phyloP scores from a whole-genome alignment of 2,888 invertebrate genomes.

The Harpagoxenus sublaevis region DNA sequence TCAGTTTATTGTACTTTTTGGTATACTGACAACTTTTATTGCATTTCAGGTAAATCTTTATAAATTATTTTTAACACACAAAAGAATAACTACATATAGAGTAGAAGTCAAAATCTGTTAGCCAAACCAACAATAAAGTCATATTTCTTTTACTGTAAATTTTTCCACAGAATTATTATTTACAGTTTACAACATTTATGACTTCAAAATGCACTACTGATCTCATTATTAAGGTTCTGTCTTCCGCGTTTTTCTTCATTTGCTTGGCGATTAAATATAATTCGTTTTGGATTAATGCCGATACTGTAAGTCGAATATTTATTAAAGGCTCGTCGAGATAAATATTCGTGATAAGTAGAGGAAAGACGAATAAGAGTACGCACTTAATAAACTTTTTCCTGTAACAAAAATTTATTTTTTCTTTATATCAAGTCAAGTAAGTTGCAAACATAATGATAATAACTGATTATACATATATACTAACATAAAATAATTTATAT shows the following conservation, averaged over 20 bases:
- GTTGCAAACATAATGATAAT: no score
- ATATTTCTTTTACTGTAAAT: background rate
- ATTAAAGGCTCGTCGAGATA: background rate
- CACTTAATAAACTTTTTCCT: no score
- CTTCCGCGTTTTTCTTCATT: background rate
- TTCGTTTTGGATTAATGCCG: constrained; percentile 1
- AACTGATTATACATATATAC: no score
- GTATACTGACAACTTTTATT: constrained; percentile 9
- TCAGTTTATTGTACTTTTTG: background rate
- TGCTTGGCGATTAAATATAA: background rate
- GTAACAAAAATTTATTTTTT: no score
- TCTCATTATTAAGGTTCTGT: background rate
- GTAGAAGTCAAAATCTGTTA: background rate
- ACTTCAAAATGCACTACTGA: background rate
- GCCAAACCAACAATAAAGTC: background rate
- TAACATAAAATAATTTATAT: no score
- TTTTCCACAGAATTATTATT: background rate
- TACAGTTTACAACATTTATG: constrained; percentile 7
- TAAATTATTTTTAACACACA: background rate
- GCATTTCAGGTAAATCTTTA: background rate
- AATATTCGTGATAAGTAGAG: background rate
- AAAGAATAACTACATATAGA: background rate
- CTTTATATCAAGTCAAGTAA: no score
- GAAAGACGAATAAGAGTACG: no score
- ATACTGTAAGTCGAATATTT: constrained; percentile 3